These are phyloP conservation scores for Heliocidaris tuberculata DNA, from an alignment of 35 echinoderm and acorn worm genomes.

Conservation along the genomic window DNA sequence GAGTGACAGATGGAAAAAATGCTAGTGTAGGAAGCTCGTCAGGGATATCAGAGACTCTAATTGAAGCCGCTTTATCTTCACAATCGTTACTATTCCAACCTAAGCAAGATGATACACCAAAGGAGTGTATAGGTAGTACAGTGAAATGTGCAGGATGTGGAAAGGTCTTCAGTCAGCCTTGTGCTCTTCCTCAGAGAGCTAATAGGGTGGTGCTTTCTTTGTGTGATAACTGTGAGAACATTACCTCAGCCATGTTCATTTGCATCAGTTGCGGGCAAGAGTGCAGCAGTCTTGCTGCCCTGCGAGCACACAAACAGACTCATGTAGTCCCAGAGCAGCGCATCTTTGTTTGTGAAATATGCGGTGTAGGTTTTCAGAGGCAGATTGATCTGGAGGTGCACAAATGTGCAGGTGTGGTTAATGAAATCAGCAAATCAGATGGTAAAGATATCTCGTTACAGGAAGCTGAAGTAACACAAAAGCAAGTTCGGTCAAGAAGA, in stretches of 20 bases:
- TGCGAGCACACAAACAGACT: conserved; percentile 27
- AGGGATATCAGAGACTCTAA: neutral
- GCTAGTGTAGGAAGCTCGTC: neutral
- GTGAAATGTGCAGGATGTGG: conserved; percentile 45
- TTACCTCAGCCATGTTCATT: conserved; percentile 20
- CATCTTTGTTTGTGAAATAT: conserved; percentile 30
- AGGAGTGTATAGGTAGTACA: neutral
- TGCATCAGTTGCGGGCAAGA: conserved; percentile 8
- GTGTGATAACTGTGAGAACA: conserved; percentile 44
- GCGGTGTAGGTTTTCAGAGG: conserved; percentile 4
- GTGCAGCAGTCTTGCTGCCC: conserved; percentile 10
- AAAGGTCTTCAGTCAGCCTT: conserved; percentile 21
- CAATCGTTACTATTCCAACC: neutral
- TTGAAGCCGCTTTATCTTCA: neutral
- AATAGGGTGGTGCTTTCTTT: conserved; percentile 24
- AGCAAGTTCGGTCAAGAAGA: neutral
- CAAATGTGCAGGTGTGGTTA: neutral
- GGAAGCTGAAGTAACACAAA: neutral
- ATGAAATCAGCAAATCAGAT: neutral
- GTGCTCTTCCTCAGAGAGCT: neutral
- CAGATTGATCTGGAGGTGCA: neutral
- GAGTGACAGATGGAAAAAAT: neutral
- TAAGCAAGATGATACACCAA: neutral
- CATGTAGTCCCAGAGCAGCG: neutral
- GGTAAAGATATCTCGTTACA: neutral